These are phyloP conservation scores for Willisornis vidua DNA, from an alignment of 2,113 vertebrate species.

Conservation along the genomic window DNA sequence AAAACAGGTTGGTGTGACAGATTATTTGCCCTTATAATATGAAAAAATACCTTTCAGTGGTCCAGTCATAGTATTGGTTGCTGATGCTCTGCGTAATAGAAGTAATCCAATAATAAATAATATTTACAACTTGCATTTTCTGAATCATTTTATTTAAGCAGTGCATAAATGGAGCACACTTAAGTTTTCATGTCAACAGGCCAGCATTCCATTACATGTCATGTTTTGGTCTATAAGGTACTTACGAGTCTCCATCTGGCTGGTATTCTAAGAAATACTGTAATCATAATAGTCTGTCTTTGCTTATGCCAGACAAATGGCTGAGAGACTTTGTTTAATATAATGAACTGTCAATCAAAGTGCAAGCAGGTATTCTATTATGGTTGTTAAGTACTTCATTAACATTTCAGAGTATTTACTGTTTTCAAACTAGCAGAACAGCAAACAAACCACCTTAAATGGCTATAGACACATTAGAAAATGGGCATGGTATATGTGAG, in stretches of 20 bases:
- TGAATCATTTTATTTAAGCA: background rate
- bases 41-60: background rate
- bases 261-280: background rate
- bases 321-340: background rate
- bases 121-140: background rate
- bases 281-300: background rate
- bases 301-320: background rate
- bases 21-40: background rate
- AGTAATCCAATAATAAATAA: background rate
- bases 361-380: background rate
- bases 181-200: background rate
- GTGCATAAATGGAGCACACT: background rate
- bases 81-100: background rate
- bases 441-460: background rate
- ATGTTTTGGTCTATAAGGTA: conserved; percentile 20
- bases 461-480: background rate
- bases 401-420: background rate
- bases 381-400: background rate
- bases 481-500: background rate
- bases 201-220: background rate
- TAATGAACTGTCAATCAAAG: background rate
- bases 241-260: background rate
- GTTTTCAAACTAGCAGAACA: background rate
- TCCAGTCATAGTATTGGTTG: background rate
- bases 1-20: background rate